These are phyloP conservation scores for Drosophila putrida DNA, from an alignment of 2,888 invertebrate species.

Conservation along the genomic window DNA sequence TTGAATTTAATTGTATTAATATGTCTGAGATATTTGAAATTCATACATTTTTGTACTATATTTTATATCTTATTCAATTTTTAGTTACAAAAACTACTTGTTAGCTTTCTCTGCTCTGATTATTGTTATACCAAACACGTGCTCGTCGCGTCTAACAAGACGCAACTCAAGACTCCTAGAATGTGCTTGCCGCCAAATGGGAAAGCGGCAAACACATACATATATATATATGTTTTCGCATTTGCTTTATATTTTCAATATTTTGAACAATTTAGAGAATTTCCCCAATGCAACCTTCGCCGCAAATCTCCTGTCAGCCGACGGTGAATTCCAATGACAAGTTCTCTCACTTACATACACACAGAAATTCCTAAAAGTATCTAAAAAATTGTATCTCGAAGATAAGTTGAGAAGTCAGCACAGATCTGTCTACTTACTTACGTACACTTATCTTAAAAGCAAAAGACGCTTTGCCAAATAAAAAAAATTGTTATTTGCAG, in stretches of 20 bases:
- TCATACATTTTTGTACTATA: too few species aligned
- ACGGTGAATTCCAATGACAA: constrained; percentile 37
- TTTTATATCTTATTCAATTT: background rate
- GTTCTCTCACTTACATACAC: constrained; percentile 4
- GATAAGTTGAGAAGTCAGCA: constrained; percentile 1
- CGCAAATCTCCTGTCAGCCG: constrained; percentile 40
- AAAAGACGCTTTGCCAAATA: background rate
- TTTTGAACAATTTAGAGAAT: constrained; percentile 6
- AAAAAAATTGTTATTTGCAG: constrained; percentile 10
- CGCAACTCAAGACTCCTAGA: constrained; percentile 7
- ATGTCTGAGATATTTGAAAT: too few species aligned
- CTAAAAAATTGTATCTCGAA: constrained; percentile 38
- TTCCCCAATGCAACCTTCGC: constrained; percentile 53
- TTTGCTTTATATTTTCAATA: background rate
- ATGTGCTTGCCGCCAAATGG: constrained; percentile 10
- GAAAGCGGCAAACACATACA: background rate
- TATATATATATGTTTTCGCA: background rate
- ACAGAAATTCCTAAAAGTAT: constrained; percentile 14
- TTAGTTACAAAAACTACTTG: constrained; percentile 60
- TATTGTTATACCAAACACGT: constrained; percentile 47
- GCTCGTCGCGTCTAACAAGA: constrained; percentile 25
- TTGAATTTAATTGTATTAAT: too few species aligned
- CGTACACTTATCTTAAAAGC: constrained; percentile 8
- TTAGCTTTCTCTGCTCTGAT: constrained; percentile 49
- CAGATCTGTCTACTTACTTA: background rate